Evolutionary conservation across 2,113 vertebrate genomes (phyloP), one percentile per base, ranked within the genome.

Genomic region (Lichenostomus cassidix): DNA sequence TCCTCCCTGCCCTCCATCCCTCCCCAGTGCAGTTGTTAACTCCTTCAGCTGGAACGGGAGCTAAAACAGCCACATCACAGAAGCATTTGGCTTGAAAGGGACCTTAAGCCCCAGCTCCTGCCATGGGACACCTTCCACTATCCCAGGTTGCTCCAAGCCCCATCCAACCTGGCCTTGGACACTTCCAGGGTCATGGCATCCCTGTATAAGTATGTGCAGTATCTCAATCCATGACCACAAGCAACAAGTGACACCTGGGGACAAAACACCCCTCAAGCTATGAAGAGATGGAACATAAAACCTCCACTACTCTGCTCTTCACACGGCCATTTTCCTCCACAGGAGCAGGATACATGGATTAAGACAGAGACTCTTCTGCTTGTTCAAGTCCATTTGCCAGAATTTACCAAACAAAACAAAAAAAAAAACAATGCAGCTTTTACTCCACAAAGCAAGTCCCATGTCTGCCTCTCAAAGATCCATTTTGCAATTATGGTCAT

Each of bases 11-110:
- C 21, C 58, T 71, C 58, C 41, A 7, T 27, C 47, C 35, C 59
- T 69, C 55, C 60, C 33, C 49, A 13, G 9, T 0, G 24, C 39
- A 12, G 13, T 28, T 24, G 27, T 15, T 20, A 21, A 75, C 37
- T 39, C 46, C 52, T 29, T 42, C 59, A n/a, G 62, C 50, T 23
- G 10, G 7, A 55, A 53, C 37, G 9, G 39, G 70, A 81, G 69
- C n/a, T 50, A 82, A 20, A 18, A 63, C 3, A 47, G 56, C 22
- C 64, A 49, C 22, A 4, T 0, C 0, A 1, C 31, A 13, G 29
- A 35, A 37, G 11, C 19, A 6, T 3, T 4, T 28, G 49, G 8
- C 27, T 49, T 35, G 47, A 12, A 62, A 69, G n/a, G 5, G 11
- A 27, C 29, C 24, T 69, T 9, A 55, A 16, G 55, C 14, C 28